Evolutionary conservation across 1,140 invertebrate species (phyloP), one percentile per base, ranked within the genome.

Genomic region (Ganaspis sp.): DNA sequence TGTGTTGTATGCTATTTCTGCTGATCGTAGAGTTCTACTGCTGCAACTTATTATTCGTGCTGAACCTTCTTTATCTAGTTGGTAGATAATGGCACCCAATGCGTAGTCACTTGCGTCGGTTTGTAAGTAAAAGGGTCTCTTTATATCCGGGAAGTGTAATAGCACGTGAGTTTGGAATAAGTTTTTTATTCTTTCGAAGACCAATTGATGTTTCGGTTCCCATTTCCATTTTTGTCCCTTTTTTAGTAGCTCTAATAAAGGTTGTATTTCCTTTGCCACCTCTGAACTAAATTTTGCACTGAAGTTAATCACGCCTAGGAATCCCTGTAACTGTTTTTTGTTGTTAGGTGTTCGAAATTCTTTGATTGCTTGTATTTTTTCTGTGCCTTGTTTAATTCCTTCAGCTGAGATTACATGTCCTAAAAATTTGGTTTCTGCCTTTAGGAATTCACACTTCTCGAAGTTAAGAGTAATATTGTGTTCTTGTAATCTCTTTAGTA

Each of bases 381-480:
- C 6, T 11, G 69, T 29, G 9, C 37, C 29, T 2, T 0, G 26
- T 37, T 15, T 69, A 2, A 37, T 69, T 19, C 69, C 53, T 11
- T 23, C 1, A 0, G 1, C 1, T 9, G 53, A 58, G 3, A 58
- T 23, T 0, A 58, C 19, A 4, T 58, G 53, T 1, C 91, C 91
- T 26, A 92, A 75, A 75, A 90, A 92, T 23, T 83, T 75, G 6
- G 92, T 64, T 69, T 88, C 79, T 15, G 69, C 75, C 58, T 85
- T 76, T 17, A 84, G 87, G 78, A 93, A 92, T 42, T 89, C 74
- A 49, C 85, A 89, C 83, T 92, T 92, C 71, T 83, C 74, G 1
- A 90, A 79, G 40, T 91, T 92, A 0, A 92, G 81, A 37, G 90
- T 92, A 1, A 93, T 77, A 34, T 86, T 85, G 8, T 90, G 87